Evolutionary conservation across 2,113 vertebrate genomes (phyloP).

Genomic region (Etheostoma spectabile): DNA sequence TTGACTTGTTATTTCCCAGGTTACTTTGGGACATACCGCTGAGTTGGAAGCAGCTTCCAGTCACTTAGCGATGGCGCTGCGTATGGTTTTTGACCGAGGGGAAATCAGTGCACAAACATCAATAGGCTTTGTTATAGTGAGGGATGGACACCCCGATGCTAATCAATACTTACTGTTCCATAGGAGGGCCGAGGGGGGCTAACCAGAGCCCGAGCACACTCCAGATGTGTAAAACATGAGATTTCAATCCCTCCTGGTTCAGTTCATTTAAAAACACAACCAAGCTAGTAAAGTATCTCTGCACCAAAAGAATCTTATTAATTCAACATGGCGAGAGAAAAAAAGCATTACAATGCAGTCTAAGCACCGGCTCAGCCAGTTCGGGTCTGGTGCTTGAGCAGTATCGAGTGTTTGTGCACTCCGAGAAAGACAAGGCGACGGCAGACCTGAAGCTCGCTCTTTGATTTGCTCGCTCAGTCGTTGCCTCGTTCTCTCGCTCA

Average conservation of each 20-base stretch:
- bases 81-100: slow-evolving; percentile 61
- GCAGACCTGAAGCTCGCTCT: slow-evolving; percentile 43
- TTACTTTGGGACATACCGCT: slow-evolving; percentile 18
- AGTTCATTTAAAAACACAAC: slow-evolving; percentile 29
- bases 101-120: slow-evolving; percentile 72
- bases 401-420: slow-evolving; percentile 52
- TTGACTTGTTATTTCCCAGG: slow-evolving; percentile 3
- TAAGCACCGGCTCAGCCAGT: background rate
- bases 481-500: slow-evolving; percentile 63
- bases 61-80: slow-evolving; percentile 51
- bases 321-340: slow-evolving; percentile 13
- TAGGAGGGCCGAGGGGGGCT: slow-evolving; percentile 28
- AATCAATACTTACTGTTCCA: slow-evolving; percentile 66
- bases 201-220: slow-evolving; percentile 32
- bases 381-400: slow-evolving; percentile 13
- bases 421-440: slow-evolving; percentile 2
- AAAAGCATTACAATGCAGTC: slow-evolving; percentile 3
- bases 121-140: slow-evolving; percentile 78
- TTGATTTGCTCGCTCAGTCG: slow-evolving; percentile 64
- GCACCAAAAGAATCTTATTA: background rate
- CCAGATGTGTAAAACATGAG: slow-evolving; percentile 55
- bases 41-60: slow-evolving; percentile 38
- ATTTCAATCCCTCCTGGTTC: slow-evolving; percentile 25
- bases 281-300: background rate
- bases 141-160: slow-evolving; percentile 53